phyloP scores from a whole-genome alignment of 64 coral and sea anemone genomes.

The Actinia tenebrosa region DNA sequence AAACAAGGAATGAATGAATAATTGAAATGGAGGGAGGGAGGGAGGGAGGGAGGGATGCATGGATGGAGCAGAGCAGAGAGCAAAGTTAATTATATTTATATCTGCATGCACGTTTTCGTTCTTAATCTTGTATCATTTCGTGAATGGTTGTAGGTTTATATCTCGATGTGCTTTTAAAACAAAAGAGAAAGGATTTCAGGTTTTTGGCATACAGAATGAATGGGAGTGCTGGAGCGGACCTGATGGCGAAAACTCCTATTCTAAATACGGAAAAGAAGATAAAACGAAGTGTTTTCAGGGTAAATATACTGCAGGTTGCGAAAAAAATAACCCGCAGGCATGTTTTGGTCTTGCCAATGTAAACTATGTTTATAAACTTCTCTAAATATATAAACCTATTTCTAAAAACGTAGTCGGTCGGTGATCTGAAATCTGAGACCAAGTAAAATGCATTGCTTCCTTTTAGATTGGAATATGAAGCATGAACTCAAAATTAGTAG shows the following conservation, averaged over 20 bases:
- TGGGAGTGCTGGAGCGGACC: conserved; percentile 45
- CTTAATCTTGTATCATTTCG: too few species aligned
- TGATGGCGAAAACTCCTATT: conserved; percentile 9
- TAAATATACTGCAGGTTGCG: not conserved
- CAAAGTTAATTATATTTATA: too few species aligned
- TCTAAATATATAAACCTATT: not conserved
- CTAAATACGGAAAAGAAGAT: not conserved
- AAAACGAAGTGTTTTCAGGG: not conserved
- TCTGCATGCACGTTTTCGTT: not conserved
- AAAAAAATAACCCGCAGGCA: not conserved
- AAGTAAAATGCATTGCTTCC: too few species aligned
- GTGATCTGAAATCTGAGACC: too few species aligned
- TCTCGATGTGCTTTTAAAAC: conserved; percentile 39
- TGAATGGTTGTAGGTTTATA: not conserved
- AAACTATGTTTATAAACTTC: conserved; percentile 9
- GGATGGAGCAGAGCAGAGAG: too few species aligned
- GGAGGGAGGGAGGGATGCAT: too few species aligned
- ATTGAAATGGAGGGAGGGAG: too few species aligned
- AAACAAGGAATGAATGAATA: too few species aligned
- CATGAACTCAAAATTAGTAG: too few species aligned
- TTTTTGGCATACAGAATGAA: conserved; percentile 32
- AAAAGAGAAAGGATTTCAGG: conserved; percentile 7
- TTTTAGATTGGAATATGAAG: too few species aligned
- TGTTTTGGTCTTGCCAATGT: not conserved
- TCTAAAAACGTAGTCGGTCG: too few species aligned